These are phyloP conservation scores for Heliocidaris tuberculata DNA, from an alignment of 35 echinoderm and acorn worm genomes.

Conservation along the genomic window DNA sequence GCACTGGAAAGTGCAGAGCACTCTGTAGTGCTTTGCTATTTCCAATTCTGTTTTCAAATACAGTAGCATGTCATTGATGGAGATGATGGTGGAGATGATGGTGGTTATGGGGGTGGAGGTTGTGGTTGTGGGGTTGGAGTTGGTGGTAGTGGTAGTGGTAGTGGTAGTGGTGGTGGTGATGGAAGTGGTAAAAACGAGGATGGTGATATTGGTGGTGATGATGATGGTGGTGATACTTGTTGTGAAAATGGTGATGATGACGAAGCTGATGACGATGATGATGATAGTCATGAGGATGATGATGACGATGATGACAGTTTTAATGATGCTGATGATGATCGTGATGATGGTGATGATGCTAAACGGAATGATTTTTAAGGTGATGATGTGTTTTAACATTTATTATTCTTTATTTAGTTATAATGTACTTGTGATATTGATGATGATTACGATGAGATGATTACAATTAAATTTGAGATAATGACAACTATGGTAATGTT, in stretches of 20 bases:
- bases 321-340: no score
- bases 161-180: background rate
- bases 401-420: no score
- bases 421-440: no score
- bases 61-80: no score
- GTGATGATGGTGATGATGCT: background rate
- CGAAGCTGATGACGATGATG: background rate
- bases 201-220: background rate
- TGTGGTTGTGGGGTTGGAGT: background rate
- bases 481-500: no score
- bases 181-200: background rate
- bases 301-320: no score
- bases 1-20: no score
- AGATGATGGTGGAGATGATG: background rate
- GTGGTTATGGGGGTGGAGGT: background rate
- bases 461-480: no score
- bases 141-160: background rate
- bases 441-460: no score
- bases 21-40: background rate
- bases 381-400: background rate
- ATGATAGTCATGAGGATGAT: background rate
- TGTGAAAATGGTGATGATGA: background rate
- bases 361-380: background rate
- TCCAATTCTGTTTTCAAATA: background rate
- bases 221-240: background rate